Conservation (phyloP, 2,888 invertebrate species). For the Drosophila atroscutellata region DNA sequence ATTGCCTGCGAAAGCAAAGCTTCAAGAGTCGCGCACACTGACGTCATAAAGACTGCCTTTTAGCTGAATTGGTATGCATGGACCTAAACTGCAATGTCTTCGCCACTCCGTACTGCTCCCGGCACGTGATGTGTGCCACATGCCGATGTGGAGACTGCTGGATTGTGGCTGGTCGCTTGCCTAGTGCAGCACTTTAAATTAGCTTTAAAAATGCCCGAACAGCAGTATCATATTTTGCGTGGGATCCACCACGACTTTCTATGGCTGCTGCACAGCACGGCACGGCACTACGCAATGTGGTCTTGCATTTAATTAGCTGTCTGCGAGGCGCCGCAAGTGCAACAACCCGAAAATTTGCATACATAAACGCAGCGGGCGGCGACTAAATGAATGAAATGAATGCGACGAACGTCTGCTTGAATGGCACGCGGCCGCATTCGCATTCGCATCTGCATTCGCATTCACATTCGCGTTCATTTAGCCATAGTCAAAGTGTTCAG, state of each 20-base stretch:
- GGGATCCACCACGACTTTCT: slow-evolving; percentile 37
- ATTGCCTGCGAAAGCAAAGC: slow-evolving; percentile 12
- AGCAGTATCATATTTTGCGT: slow-evolving; percentile 40
- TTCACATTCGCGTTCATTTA: slow-evolving; percentile 6
- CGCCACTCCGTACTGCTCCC: slow-evolving; percentile 33
- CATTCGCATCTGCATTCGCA: not conserved
- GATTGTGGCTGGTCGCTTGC: not conserved
- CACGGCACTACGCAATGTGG: slow-evolving; percentile 38
- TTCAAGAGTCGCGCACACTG: slow-evolving; percentile 61
- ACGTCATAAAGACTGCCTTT: slow-evolving; percentile 67
- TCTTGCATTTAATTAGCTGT: slow-evolving; percentile 71
- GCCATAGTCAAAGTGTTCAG: slow-evolving; percentile 15
- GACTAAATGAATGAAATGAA: slow-evolving; percentile 45
- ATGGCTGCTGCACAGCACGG: slow-evolving; percentile 33
- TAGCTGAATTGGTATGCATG: slow-evolving; percentile 77
- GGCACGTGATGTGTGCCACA: slow-evolving; percentile 80
- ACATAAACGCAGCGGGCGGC: slow-evolving; percentile 50
- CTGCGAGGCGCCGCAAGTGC: slow-evolving; percentile 69
- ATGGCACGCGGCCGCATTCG: slow-evolving; percentile 22
- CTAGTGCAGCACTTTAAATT: slow-evolving; percentile 62
- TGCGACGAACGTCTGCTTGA: slow-evolving; percentile 56
- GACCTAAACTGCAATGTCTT: slow-evolving; percentile 73
- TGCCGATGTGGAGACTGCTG: slow-evolving; percentile 44
- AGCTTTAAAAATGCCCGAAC: slow-evolving; percentile 60
- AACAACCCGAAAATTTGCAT: slow-evolving; percentile 75